Evolutionary conservation across 1,140 invertebrate genomes (phyloP).

Genomic region (Solenopsis invicta): DNA sequence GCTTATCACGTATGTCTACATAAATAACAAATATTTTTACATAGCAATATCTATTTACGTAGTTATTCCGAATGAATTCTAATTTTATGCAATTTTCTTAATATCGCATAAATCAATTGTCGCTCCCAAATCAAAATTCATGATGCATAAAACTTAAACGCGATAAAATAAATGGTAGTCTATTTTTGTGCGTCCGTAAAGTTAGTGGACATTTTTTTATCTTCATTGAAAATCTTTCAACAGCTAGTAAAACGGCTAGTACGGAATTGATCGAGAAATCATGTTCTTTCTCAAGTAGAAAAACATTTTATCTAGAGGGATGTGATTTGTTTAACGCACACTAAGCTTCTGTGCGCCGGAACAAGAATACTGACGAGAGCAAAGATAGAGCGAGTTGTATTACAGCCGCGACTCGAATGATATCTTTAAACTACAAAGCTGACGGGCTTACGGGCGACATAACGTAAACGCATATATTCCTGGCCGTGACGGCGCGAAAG

Average conservation of each 20-base stretch:
- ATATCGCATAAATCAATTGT: not conserved
- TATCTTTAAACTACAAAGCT: conserved; percentile 33
- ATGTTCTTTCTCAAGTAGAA: not conserved
- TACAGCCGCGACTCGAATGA: conserved; percentile 8
- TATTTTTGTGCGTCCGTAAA: not conserved
- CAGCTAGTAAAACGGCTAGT: not conserved
- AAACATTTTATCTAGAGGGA: not conserved
- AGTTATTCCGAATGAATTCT: not conserved
- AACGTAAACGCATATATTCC: conserved; percentile 20
- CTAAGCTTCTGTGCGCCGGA: not conserved
- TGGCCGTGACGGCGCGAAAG: conserved; percentile 38
- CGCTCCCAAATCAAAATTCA: not conserved
- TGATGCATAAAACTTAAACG: not conserved
- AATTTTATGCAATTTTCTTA: not conserved
- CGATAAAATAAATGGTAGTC: not conserved
- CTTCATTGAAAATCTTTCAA: not conserved
- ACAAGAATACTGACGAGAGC: not conserved
- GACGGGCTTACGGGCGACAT: conserved; percentile 22
- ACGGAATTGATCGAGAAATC: not conserved
- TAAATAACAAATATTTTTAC: not conserved
- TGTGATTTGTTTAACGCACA: not conserved
- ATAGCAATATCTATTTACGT: too few relatives aligned
- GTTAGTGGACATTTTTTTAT: not conserved
- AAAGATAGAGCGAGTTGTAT: conserved; percentile 16
- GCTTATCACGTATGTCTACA: not conserved